These are phyloP conservation scores for Anagyrus pseudococci DNA, from an alignment of 2,888 invertebrate species.

Conservation along the genomic window DNA sequence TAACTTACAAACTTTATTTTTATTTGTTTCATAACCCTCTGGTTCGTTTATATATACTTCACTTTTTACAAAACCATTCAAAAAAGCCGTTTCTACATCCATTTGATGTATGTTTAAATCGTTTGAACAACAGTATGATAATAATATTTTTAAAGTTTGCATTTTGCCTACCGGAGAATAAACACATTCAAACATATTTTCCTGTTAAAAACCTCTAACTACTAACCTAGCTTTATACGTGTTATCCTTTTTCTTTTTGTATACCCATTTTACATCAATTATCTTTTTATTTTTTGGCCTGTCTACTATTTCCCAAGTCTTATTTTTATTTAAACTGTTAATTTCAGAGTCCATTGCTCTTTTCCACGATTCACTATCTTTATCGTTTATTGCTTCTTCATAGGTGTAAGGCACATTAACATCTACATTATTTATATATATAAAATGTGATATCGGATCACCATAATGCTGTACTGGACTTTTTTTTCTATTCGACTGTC, in stretches of 20 bases:
- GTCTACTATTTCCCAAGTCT: conserved; percentile 27
- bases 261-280: conserved; percentile 26
- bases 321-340: conserved; percentile 37
- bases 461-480: conserved; percentile 17
- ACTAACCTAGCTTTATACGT: conserved; percentile 22
- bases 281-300: conserved; percentile 14
- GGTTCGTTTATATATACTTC: conserved; percentile 37
- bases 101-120: conserved; percentile 33
- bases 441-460: conserved; percentile 27
- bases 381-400: conserved; percentile 34
- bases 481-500: conserved; percentile 22
- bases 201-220: conserved; percentile 31
- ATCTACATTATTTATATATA: conserved; percentile 30
- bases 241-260: conserved; percentile 16
- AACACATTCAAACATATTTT: conserved; percentile 22
- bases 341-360: conserved; percentile 39
- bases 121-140: conserved; percentile 25
- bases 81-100: too few species aligned
- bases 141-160: conserved; percentile 26
- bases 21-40: conserved; percentile 22
- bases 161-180: conserved; percentile 29
- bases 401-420: conserved; percentile 32
- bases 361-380: conserved; percentile 36
- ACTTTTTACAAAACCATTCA: conserved; percentile 34
- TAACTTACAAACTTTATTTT: neutral